Evolutionary conservation across 1,140 invertebrate species (phyloP).

Genomic region (Drosophila aff.): DNA sequence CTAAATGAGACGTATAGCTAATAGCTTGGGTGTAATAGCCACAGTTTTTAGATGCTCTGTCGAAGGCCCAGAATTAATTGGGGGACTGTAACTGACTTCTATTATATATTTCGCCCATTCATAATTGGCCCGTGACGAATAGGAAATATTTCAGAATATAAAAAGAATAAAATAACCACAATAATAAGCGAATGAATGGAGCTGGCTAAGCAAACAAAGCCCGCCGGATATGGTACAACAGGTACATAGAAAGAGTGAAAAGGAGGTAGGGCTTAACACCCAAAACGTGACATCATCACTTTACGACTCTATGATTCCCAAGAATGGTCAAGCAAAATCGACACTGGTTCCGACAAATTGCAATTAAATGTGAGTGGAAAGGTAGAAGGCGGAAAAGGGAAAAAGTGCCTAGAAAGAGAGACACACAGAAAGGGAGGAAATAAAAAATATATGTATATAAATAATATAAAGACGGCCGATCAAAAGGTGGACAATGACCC

Average conservation of each 20-base stretch:
- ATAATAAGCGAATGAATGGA: conserved; percentile 6
- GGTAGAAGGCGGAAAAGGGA: conserved; percentile 29
- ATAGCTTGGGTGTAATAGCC: conserved; percentile 27
- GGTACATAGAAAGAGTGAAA: conserved; percentile 18
- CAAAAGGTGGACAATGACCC: conserved; percentile 60
- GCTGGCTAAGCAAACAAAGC: conserved; percentile 20
- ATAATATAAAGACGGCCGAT: conserved; percentile 30
- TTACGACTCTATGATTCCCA: conserved; percentile 47
- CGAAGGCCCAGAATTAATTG: conserved; percentile 12
- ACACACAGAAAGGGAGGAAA: conserved; percentile 1
- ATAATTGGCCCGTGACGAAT: conserved; percentile 46
- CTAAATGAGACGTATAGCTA: conserved; percentile 44
- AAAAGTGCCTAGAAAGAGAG: conserved; percentile 19
- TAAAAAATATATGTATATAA: conserved; percentile 1
- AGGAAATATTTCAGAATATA: conserved; percentile 11
- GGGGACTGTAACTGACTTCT: neutral
- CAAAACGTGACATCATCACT: conserved; percentile 55
- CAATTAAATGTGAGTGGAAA: conserved; percentile 55
- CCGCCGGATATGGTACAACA: conserved; percentile 59
- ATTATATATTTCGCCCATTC: conserved; percentile 6
- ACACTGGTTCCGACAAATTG: conserved; percentile 53
- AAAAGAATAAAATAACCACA: neutral
- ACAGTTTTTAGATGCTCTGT: conserved; percentile 19
- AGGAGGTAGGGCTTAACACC: conserved; percentile 24
- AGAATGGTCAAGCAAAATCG: conserved; percentile 44